Evolutionary conservation across 2,888 invertebrate genomes (phyloP).

Genomic region (Mimas tiliae): DNA sequence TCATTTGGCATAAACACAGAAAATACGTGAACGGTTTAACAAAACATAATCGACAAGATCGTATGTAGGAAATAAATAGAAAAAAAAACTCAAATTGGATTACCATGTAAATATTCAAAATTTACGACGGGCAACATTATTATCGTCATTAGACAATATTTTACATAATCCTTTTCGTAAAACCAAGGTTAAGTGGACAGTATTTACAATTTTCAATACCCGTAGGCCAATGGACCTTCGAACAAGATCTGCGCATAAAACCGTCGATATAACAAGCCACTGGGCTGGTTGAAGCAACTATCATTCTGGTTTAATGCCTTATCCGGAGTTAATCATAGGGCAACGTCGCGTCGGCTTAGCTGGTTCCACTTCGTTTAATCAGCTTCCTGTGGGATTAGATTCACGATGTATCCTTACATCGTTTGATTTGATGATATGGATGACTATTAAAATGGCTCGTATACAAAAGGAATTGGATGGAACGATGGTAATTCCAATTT

Average conservation of each 20-base stretch:
- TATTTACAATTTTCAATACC: not conserved
- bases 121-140: not conserved
- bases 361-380: constrained; percentile 22
- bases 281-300: constrained; percentile 12
- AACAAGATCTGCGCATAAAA: not conserved
- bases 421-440: constrained; percentile 1
- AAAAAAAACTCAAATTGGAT: not conserved
- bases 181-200: not conserved
- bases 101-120: not conserved
- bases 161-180: not conserved
- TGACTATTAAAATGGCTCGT: not conserved
- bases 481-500: not conserved
- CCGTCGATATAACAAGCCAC: constrained; percentile 4
- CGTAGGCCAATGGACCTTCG: not conserved
- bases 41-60: not conserved
- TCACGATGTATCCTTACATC: constrained; percentile 1
- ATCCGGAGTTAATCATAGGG: constrained; percentile 23
- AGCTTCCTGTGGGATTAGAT: constrained; percentile 22
- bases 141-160: not conserved
- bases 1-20: constrained; percentile 4
- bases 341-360: constrained; percentile 23
- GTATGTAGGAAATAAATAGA: not conserved
- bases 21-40: constrained; percentile 18
- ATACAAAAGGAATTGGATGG: not conserved
- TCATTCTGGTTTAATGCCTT: constrained; percentile 24